Conservation (phyloP, 2,888 invertebrate species). For the Molanna angustata region DNA sequence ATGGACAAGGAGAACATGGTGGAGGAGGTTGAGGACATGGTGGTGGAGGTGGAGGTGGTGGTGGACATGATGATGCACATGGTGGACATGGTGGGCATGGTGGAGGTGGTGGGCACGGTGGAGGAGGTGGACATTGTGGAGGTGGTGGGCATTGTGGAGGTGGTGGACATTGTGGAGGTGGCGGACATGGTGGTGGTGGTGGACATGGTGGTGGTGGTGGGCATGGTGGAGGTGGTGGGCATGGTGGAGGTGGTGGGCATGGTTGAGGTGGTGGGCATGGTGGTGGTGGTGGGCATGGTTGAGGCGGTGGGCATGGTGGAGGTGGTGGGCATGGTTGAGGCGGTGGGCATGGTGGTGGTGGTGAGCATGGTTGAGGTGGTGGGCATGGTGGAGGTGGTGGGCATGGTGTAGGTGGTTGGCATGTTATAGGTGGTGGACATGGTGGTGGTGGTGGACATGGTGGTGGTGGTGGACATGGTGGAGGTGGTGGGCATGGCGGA, state of each 20-base stretch:
- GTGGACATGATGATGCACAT: constrained; percentile 4
- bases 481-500: constrained; percentile 2
- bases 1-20: constrained; percentile 7
- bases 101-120: constrained; percentile 37
- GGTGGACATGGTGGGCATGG: constrained; percentile 37
- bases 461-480: constrained; percentile 3
- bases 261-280: constrained; percentile 22
- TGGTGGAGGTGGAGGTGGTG: constrained; percentile 35
- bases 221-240: constrained; percentile 1
- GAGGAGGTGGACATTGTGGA: constrained; percentile 4
- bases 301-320: constrained; percentile 7
- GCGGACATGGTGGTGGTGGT: neutral
- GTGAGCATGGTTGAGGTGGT: constrained; percentile 1
- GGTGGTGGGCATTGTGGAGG: neutral
- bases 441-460: constrained; percentile 2
- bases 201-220: constrained; percentile 3
- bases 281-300: constrained; percentile 8
- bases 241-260: constrained; percentile 16
- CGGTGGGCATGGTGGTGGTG: constrained; percentile 34
- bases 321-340: constrained; percentile 51
- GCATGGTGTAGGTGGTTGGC: neutral
- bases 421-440: neutral
- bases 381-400: constrained; percentile 15
- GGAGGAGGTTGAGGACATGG: constrained; percentile 10
- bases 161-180: constrained; percentile 1